A percentile compares a stretch with the other conserved stretches of the same genome.
Evolutionary conservation across 1,140 invertebrate species (phyloP).

Genomic region (Helicoverpa armigera): DNA sequence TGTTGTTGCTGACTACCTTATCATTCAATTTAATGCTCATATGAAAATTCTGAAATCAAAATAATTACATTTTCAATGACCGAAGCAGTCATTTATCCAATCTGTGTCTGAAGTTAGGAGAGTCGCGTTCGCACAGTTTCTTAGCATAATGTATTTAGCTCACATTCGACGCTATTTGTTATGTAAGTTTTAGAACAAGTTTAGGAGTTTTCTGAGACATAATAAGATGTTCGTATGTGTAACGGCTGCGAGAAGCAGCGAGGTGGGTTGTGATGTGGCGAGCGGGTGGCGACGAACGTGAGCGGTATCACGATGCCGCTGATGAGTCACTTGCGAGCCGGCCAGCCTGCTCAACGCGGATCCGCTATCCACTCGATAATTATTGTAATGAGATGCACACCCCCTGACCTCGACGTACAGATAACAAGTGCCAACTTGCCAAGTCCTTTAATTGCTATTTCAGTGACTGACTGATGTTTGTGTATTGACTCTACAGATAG

Average conservation of each 20-base stretch:
- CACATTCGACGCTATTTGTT: not conserved
- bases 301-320: conserved; percentile 53
- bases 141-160: not conserved
- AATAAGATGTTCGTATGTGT: not conserved
- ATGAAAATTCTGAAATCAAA: conserved; percentile 36
- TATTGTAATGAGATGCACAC: conserved; percentile 63
- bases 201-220: conserved; percentile 16
- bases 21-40: conserved; percentile 63
- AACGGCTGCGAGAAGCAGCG: conserved; percentile 10
- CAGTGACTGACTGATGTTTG: conserved; percentile 51
- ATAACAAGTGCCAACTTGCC: conserved; percentile 56
- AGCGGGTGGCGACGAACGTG: conserved; percentile 54
- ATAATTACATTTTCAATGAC: conserved; percentile 34
- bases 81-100: not conserved
- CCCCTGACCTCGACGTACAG: conserved; percentile 58
- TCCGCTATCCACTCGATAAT: conserved; percentile 60
- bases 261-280: conserved; percentile 40
- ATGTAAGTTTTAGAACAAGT: conserved; percentile 16
- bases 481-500: conserved; percentile 19
- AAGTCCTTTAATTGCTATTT: conserved; percentile 67
- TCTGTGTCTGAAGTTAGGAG: not conserved
- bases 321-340: conserved; percentile 50
- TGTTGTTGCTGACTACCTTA: conserved; percentile 58
- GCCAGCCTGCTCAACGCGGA: conserved; percentile 48
- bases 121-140: not conserved